Evolutionary conservation across 2,888 invertebrate genomes (phyloP).

Genomic region (Troilus luridus): DNA sequence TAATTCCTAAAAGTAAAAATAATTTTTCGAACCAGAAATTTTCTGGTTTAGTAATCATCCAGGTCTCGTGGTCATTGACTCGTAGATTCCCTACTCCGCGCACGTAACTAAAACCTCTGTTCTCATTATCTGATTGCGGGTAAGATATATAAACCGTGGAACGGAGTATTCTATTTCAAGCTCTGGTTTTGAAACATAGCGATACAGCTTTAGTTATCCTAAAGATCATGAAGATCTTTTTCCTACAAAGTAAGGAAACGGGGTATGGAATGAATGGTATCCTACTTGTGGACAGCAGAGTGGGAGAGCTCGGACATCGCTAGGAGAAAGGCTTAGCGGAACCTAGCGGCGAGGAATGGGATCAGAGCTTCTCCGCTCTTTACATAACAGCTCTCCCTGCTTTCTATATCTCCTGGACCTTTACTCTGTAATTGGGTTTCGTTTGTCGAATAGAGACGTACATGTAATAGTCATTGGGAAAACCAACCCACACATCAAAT

Average conservation of each 20-base stretch:
- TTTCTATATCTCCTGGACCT: background rate
- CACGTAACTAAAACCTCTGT: background rate
- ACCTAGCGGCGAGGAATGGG: slow-evolving; percentile 34
- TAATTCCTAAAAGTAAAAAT: background rate
- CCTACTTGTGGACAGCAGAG: background rate
- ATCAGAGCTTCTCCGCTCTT: slow-evolving; percentile 32
- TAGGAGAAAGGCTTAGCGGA: slow-evolving; percentile 40
- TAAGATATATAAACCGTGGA: background rate
- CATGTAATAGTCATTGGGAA: background rate
- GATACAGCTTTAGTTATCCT: background rate
- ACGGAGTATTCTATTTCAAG: background rate
- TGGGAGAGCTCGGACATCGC: background rate
- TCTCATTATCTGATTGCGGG: background rate
- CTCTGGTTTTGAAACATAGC: background rate
- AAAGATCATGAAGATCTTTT: background rate
- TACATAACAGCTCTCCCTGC: slow-evolving; percentile 25
- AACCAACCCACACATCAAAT: background rate
- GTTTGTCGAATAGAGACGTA: background rate
- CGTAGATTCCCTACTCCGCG: background rate
- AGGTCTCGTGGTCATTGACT: background rate
- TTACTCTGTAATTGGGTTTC: slow-evolving; percentile 11
- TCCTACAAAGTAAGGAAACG: background rate
- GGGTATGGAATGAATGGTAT: background rate
- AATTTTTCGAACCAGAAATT: background rate
- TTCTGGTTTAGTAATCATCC: background rate